Conservation (phyloP, 1,140 invertebrate species). For the Galleria mellonella region DNA sequence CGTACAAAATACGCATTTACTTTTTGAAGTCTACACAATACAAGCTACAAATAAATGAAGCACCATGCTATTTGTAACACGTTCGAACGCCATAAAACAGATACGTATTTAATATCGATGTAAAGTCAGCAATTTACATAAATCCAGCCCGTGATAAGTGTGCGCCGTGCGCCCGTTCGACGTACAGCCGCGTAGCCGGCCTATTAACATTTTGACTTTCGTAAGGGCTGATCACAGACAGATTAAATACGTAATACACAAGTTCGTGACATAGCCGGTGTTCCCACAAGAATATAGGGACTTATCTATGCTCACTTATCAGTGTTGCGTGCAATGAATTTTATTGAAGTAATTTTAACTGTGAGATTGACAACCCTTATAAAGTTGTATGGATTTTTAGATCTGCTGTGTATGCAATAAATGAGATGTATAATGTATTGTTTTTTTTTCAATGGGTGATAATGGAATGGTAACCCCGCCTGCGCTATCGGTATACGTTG, state of each 20-base stretch:
- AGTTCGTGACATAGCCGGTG: slow-evolving; percentile 18
- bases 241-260: slow-evolving; percentile 32
- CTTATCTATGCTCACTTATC: slow-evolving; percentile 32
- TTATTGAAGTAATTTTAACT: slow-evolving; percentile 13
- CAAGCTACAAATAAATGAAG: no score
- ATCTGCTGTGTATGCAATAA: no score
- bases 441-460: no score
- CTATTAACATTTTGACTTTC: slow-evolving; percentile 50
- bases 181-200: slow-evolving; percentile 14
- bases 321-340: slow-evolving; percentile 23
- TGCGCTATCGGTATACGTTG: no score
- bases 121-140: slow-evolving; percentile 19
- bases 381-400: background rate
- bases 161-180: slow-evolving; percentile 26
- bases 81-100: no score
- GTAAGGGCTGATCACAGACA: slow-evolving; percentile 39
- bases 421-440: no score
- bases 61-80: no score
- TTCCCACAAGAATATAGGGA: slow-evolving; percentile 30
- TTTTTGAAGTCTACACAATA: no score
- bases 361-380: slow-evolving; percentile 16
- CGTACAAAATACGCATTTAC: no score
- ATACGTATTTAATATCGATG: slow-evolving; percentile 14
- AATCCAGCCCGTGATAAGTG: slow-evolving; percentile 24
- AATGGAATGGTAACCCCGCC: no score